Evolutionary conservation across 2,113 vertebrate genomes (phyloP).

Genomic region (Platysteira castanea): DNA sequence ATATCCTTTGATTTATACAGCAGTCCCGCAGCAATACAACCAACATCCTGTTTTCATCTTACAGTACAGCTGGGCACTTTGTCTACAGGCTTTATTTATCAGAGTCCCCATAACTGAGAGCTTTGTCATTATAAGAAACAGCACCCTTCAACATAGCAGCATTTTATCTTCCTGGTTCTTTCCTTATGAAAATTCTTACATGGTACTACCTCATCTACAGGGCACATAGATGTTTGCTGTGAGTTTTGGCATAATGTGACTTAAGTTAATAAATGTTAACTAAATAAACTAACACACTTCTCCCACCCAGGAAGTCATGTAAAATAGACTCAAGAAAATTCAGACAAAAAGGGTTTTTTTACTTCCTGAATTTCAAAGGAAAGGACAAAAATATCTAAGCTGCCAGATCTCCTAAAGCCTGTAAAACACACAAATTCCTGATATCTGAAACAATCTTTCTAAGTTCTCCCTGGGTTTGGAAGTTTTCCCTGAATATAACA

Average conservation of each 20-base stretch:
- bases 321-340: not conserved
- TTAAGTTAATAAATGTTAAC: not conserved
- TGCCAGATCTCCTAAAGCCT: not conserved
- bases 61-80: conserved; percentile 47
- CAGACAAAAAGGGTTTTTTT: not conserved
- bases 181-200: not conserved
- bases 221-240: accelerated
- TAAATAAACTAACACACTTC: not conserved
- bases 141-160: not conserved
- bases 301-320: not conserved
- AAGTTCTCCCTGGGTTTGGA: not conserved
- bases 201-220: not conserved
- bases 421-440: not conserved
- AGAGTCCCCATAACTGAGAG: not conserved
- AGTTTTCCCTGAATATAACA: not conserved
- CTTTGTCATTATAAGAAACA: not conserved
- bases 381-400: not conserved
- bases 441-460: not conserved
- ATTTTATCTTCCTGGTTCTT: not conserved
- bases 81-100: not conserved
- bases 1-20: conserved; percentile 63
- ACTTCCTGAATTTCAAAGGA: not conserved
- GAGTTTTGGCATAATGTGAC: not conserved
- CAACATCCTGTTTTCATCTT: conserved; percentile 66
- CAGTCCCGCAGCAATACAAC: conserved; percentile 34